Conservation (phyloP, 2,888 invertebrate species). For the Homarus gammarus region DNA sequence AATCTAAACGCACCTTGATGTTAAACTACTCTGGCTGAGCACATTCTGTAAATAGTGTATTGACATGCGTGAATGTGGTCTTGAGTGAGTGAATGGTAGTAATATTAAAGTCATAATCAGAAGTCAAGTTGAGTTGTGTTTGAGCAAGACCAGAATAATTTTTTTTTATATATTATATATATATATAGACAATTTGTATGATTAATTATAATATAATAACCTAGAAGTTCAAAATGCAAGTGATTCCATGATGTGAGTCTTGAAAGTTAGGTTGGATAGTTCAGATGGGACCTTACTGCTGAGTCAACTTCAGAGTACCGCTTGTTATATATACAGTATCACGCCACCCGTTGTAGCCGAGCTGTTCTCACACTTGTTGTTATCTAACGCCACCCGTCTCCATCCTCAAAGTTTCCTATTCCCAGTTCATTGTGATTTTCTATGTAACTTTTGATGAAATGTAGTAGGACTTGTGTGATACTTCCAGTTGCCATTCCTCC, state of each 20-base stretch:
- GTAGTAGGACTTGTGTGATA: not conserved
- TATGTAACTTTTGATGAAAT: not conserved
- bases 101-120: conserved; percentile 4
- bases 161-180: too few species aligned
- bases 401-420: not conserved
- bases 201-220: not conserved
- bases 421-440: not conserved
- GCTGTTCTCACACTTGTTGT: not conserved
- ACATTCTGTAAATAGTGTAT: conserved; percentile 8
- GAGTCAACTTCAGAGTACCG: not conserved
- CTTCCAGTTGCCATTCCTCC: conserved; percentile 5
- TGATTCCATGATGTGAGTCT: conserved; percentile 14
- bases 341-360: not conserved
- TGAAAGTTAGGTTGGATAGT: conserved; percentile 11
- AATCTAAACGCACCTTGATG: conserved; percentile 14
- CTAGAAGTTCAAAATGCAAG: conserved; percentile 15
- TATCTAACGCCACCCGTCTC: not conserved
- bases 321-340: conserved; percentile 10
- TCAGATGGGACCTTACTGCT: not conserved
- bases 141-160: not conserved
- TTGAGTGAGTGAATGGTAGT: not conserved
- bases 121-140: not conserved
- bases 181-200: not conserved
- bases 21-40: conserved; percentile 7
- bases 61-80: not conserved